Evolutionary conservation across 1,140 invertebrate genomes (phyloP).

Genomic region (Bombus breviceps): DNA sequence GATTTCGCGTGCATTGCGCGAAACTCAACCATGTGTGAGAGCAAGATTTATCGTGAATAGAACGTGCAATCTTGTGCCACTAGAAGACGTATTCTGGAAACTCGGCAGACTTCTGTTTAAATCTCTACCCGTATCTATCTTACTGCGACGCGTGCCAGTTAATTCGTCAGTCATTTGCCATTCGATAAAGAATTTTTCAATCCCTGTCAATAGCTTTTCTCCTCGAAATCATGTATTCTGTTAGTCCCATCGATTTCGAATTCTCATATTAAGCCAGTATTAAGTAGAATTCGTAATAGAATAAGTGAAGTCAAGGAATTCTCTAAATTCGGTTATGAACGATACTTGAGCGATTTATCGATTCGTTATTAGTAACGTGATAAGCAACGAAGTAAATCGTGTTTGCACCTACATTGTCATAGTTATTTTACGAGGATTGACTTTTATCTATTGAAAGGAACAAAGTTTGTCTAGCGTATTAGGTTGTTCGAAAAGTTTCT

Average conservation of each 20-base stretch:
- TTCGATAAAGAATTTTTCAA: slow-evolving; percentile 27
- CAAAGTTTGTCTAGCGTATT: too few relatives aligned
- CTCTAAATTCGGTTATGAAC: too few relatives aligned
- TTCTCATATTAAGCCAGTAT: neutral
- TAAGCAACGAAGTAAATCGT: too few relatives aligned
- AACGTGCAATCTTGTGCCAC: slow-evolving; percentile 50
- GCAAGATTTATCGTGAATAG: slow-evolving; percentile 58
- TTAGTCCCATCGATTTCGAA: neutral
- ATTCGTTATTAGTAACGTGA: too few relatives aligned
- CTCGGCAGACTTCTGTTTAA: slow-evolving; percentile 50
- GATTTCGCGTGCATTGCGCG: slow-evolving; percentile 35
- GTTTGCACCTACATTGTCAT: too few relatives aligned
- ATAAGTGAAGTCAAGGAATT: too few relatives aligned
- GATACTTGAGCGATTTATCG: too few relatives aligned
- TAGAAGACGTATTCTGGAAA: slow-evolving; percentile 46
- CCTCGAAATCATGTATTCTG: neutral
- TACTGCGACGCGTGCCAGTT: slow-evolving; percentile 14
- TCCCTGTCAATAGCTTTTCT: neutral
- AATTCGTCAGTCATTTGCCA: slow-evolving; percentile 56
- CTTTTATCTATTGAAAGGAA: too few relatives aligned
- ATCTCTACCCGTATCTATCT: slow-evolving; percentile 56
- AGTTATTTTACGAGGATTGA: too few relatives aligned
- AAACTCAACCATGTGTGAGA: slow-evolving; percentile 26
- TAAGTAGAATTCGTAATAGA: neutral
- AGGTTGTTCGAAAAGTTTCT: too few relatives aligned